phyloP scores from a whole-genome alignment of 2,888 invertebrate species.

The Labia minor region DNA sequence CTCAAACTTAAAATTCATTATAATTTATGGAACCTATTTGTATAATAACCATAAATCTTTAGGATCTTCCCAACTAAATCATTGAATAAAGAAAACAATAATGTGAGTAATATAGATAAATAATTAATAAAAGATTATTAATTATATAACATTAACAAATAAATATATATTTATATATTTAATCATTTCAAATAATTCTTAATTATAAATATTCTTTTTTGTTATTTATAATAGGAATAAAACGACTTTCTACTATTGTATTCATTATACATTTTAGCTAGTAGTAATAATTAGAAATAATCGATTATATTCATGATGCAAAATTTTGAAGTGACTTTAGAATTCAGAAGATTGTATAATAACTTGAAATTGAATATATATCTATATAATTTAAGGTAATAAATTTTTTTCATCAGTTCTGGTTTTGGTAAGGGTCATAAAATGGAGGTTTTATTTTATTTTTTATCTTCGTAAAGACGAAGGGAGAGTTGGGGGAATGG shows the following conservation, averaged over 20 bases:
- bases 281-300: not conserved
- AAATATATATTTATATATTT: no score
- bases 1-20: no score
- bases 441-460: not conserved
- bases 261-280: not conserved
- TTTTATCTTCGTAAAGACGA: not conserved
- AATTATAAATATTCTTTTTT: no score
- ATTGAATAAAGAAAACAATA: no score
- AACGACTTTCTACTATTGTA: not conserved
- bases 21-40: no score
- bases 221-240: no score
- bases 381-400: not conserved
- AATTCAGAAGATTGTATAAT: not conserved
- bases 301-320: not conserved
- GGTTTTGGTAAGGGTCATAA: slow-evolving; percentile 1
- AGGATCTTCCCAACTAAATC: no score
- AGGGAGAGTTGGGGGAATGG: not conserved
- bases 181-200: no score
- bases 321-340: not conserved
- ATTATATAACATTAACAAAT: no score
- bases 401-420: slow-evolving; percentile 13
- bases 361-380: slow-evolving; percentile 13
- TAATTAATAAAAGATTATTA: no score
- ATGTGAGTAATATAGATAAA: no score
- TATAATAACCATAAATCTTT: no score